phyloP scores from a whole-genome alignment of 2,113 vertebrate genomes.

The Cichladusa arquata region DNA sequence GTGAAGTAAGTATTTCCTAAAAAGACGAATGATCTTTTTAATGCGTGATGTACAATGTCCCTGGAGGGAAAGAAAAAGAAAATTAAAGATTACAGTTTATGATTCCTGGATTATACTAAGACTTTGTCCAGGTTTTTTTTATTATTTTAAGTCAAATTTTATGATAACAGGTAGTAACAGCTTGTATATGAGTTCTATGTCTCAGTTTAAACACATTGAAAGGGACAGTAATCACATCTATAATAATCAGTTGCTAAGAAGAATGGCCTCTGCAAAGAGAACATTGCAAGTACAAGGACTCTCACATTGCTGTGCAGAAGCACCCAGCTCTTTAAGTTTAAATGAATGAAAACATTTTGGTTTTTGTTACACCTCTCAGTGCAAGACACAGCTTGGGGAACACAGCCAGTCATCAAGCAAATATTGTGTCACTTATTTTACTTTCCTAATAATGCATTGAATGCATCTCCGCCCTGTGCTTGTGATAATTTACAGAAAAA shows the following conservation, averaged over 20 bases:
- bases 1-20: background rate
- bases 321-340: background rate
- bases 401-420: background rate
- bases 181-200: background rate
- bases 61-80: background rate
- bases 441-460: background rate
- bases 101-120: background rate
- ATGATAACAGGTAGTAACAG: background rate
- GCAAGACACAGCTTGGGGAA: background rate
- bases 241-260: background rate
- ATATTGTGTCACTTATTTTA: background rate
- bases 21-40: background rate
- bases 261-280: background rate
- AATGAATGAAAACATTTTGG: background rate
- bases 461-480: background rate
- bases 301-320: background rate
- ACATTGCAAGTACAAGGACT: background rate
- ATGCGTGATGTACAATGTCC: background rate
- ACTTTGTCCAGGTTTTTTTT: background rate
- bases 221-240: background rate
- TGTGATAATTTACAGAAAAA: background rate
- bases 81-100: background rate
- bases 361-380: background rate
- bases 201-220: background rate
- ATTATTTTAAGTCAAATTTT: background rate